Evolutionary conservation across 1,140 invertebrate species (phyloP).

Genomic region (Eurosta solidaginis): DNA sequence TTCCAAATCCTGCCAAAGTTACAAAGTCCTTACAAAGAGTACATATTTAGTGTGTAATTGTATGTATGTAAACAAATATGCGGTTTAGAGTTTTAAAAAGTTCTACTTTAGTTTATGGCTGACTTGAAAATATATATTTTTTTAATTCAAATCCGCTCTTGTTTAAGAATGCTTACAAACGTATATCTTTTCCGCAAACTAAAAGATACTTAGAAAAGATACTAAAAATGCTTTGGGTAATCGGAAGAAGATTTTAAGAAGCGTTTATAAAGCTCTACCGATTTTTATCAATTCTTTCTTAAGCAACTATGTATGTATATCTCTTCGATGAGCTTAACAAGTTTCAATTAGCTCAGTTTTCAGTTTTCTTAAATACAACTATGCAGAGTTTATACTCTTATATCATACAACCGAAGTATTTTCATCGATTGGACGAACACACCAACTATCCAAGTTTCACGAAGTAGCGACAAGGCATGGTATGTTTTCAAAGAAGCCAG

Average conservation of each 20-base stretch:
- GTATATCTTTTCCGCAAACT: background rate
- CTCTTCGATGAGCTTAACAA: too few species aligned
- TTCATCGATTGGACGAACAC: background rate
- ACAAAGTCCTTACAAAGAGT: conserved; percentile 9
- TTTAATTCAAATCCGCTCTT: background rate
- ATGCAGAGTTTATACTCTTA: too few species aligned
- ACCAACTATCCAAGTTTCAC: too few species aligned
- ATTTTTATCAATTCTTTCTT: too few species aligned
- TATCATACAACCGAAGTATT: background rate
- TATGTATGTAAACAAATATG: conserved; percentile 10
- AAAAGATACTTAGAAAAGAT: background rate
- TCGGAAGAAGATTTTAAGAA: too few species aligned
- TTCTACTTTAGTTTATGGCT: background rate
- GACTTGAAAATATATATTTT: background rate
- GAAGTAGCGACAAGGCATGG: too few species aligned
- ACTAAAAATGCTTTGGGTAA: background rate
- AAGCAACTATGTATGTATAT: too few species aligned
- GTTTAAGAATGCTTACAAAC: background rate
- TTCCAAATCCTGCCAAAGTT: background rate
- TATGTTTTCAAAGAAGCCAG: too few species aligned
- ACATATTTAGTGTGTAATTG: background rate
- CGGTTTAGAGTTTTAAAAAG: background rate
- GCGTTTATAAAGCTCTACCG: too few species aligned
- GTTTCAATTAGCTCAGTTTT: too few species aligned
- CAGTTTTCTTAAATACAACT: too few species aligned